Evolutionary conservation across 2,797 vertebrate genomes (phyloP), one percentile per base, ranked within the genome.

Genomic region (Mastacembelus armatus): DNA sequence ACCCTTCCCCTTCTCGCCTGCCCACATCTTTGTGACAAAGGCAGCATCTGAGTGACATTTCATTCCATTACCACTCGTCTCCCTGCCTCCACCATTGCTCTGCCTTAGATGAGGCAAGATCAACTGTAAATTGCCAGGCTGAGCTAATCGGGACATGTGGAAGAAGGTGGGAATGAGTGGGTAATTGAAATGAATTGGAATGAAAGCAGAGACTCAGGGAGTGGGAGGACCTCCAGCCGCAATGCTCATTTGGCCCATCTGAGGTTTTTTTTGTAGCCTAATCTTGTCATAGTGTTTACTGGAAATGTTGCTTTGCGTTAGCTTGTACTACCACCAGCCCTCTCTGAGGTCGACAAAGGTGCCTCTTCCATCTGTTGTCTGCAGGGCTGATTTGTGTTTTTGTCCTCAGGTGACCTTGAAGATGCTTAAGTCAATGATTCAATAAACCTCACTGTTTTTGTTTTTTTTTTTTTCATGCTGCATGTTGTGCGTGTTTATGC

Each of bases 21-120:
- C 51, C 61, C 50, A 59, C 72, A 78, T 74, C 72, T 59, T 83
- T 63, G 85, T 85, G 89, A 92, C 91, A 89, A 90, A 91, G 86
- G 86, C 90, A 82, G 82, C 85, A 69, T 85, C 88, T 89, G 92
- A 93, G 91, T 92, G 92, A 93, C 92, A 92, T 91, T 91, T 85
- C 91, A 92, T 93, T 94, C 88, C 89, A 92, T 93, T 92, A 91
- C 87, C 57, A 58, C 79, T 66, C 44, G 70, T 80, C 81, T 77
- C 45, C 81, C 68, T 66, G 77, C 85, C 83, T 89, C 72, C 82
- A 30, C 75, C 73, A 26, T 50, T 64, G 81, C 80, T 91, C 38
- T 39, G 81, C 72, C 79, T 80, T 50, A 89, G 88, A 87, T 90
- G 90, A 91, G 80, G 76, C 85, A 74, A 89, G 87, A 92, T 92